These are phyloP conservation scores for Cryptocephalus primarius DNA, from an alignment of 2,888 invertebrate genomes.

Conservation along the genomic window DNA sequence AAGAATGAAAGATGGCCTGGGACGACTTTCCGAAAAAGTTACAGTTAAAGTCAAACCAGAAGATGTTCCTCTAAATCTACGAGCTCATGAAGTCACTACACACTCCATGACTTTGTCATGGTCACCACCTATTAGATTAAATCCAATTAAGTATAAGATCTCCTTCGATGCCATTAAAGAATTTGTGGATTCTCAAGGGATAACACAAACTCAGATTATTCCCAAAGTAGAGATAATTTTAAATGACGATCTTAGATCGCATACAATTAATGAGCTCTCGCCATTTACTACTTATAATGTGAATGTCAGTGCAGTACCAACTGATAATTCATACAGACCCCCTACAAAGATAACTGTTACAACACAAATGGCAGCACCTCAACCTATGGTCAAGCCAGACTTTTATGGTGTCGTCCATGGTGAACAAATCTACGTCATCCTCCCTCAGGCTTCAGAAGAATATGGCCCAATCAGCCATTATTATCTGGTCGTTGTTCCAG, in stretches of 20 bases:
- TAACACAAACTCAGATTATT: conserved; percentile 78
- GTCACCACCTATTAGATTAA: conserved; percentile 80
- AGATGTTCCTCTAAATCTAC: conserved; percentile 81
- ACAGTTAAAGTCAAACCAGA: conserved; percentile 79
- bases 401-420: conserved; percentile 83
- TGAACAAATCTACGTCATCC: conserved; percentile 79
- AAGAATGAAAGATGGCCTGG: conserved; percentile 67
- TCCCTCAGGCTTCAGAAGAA: conserved; percentile 94
- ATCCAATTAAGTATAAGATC: conserved; percentile 81
- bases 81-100: conserved; percentile 84
- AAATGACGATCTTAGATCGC: conserved; percentile 57
- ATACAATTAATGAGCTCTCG: conserved; percentile 77
- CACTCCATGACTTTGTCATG: conserved; percentile 89
- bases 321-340: conserved; percentile 69
- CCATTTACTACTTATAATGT: conserved; percentile 93
- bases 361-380: conserved; percentile 92
- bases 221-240: conserved; percentile 61
- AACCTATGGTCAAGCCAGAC: conserved; percentile 92
- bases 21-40: conserved; percentile 72
- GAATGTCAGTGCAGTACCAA: conserved; percentile 82
- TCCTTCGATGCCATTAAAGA: conserved; percentile 88
- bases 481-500: conserved; percentile 90
- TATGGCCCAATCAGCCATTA: conserved; percentile 97
- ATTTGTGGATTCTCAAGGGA: conserved; percentile 87
- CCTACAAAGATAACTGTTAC: conserved; percentile 90